Percentiles rank a stretch among this genome's conserved stretches.
Conservation (phyloP, 2,888 invertebrate genomes). For the Cerceris ruficornis region DNA sequence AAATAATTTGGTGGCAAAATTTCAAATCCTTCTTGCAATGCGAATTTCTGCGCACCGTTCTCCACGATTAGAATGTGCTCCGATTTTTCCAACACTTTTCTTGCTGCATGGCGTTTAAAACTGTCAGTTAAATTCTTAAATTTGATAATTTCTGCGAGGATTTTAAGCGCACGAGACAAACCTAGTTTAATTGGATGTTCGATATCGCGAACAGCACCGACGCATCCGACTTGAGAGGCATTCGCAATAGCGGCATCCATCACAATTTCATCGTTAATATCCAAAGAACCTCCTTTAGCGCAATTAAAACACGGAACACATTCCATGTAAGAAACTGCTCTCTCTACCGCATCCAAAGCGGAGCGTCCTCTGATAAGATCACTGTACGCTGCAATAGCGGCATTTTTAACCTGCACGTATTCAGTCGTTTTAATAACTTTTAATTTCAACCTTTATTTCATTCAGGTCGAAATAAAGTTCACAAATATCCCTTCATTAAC, state of each 20-base stretch:
- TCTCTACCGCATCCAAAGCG: constrained; percentile 63
- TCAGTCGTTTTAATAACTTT: neutral
- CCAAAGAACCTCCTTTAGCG: constrained; percentile 48
- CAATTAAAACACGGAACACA: constrained; percentile 55
- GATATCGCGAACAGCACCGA: constrained; percentile 64
- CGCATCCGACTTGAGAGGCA: constrained; percentile 58
- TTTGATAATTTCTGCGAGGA: neutral
- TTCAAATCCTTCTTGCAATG: constrained; percentile 46
- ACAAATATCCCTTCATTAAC: too few species aligned
- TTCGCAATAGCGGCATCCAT: constrained; percentile 68
- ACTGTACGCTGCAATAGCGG: constrained; percentile 64
- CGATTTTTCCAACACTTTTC: constrained; percentile 64
- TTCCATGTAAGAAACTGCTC: constrained; percentile 67
- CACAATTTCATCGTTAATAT: constrained; percentile 51
- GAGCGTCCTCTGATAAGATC: constrained; percentile 58
- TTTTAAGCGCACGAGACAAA: constrained; percentile 8
- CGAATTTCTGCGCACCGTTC: constrained; percentile 65
- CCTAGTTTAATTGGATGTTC: constrained; percentile 69
- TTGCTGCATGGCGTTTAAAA: constrained; percentile 46
- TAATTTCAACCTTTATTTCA: neutral
- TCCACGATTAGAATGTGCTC: constrained; percentile 67
- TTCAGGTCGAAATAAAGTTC: neutral
- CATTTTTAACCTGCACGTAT: constrained; percentile 59
- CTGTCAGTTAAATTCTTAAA: too few species aligned
- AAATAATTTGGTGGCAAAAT: constrained; percentile 48